These are phyloP conservation scores for Xanthia icteritia DNA, from an alignment of 2,888 invertebrate genomes.

Conservation along the genomic window DNA sequence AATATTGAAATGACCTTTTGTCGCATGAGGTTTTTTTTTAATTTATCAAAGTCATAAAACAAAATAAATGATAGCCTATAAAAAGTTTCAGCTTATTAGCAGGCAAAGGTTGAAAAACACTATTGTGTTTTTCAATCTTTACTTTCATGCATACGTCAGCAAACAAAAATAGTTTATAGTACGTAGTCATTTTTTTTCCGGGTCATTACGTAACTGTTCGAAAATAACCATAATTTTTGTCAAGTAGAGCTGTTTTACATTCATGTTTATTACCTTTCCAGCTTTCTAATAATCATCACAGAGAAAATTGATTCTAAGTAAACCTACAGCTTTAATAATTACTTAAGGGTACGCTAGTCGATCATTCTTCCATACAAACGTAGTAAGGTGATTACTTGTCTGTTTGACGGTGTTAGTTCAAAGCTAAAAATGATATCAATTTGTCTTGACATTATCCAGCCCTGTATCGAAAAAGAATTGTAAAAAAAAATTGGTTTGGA, in stretches of 20 bases:
- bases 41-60: too few relatives aligned
- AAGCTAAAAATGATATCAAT: too few relatives aligned
- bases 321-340: neutral
- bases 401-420: too few relatives aligned
- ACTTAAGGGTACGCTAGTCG: neutral
- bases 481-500: too few relatives aligned
- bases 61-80: neutral
- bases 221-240: slow-evolving; percentile 1
- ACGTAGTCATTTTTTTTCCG: neutral
- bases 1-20: too few relatives aligned
- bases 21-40: too few relatives aligned
- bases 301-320: neutral
- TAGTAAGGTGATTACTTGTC: too few relatives aligned
- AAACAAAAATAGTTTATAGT: slow-evolving; percentile 6
- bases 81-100: neutral
- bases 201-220: slow-evolving; percentile 14
- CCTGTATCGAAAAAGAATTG: too few relatives aligned
- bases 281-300: slow-evolving; percentile 26
- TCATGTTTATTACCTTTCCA: slow-evolving; percentile 2
- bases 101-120: too few relatives aligned
- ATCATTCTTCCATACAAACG: too few relatives aligned
- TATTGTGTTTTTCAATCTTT: neutral
- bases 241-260: slow-evolving; percentile 8
- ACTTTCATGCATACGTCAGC: slow-evolving; percentile 5
- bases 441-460: too few relatives aligned